These are phyloP conservation scores for Lasioglossum lativentre DNA, from an alignment of 2,888 invertebrate species.

Conservation along the genomic window DNA sequence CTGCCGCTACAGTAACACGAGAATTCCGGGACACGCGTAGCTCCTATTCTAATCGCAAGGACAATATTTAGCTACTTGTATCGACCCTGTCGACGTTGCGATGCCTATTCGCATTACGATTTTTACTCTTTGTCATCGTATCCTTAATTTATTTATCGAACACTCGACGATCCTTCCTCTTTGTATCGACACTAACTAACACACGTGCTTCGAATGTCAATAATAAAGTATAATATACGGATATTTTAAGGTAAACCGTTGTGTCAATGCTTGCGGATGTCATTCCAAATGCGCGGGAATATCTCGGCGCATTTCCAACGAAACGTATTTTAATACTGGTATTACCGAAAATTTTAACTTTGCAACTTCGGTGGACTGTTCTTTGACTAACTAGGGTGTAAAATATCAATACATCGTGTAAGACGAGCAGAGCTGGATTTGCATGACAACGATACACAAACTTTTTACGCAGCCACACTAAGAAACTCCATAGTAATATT, in stretches of 20 bases:
- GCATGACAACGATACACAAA: no score
- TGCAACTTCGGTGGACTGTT: no score
- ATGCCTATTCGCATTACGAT: conserved; percentile 74
- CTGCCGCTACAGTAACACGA: conserved; percentile 52
- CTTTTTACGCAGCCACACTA: no score
- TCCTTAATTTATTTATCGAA: conserved; percentile 74
- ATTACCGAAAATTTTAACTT: no score
- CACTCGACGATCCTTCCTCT: conserved; percentile 71
- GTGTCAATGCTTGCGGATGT: neutral
- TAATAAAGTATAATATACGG: conserved; percentile 72
- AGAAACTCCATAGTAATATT: no score
- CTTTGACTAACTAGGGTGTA: no score
- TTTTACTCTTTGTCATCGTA: conserved; percentile 65
- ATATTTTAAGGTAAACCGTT: conserved; percentile 67
- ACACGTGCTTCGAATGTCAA: conserved; percentile 76
- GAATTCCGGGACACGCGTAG: conserved; percentile 35
- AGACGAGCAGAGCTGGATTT: no score
- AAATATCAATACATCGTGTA: no score
- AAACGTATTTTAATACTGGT: no score
- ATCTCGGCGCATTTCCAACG: no score
- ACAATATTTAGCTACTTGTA: conserved; percentile 59
- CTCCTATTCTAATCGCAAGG: conserved; percentile 46
- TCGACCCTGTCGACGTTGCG: conserved; percentile 67
- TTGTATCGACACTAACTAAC: conserved; percentile 75
- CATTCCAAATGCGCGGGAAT: no score